A percentile compares a stretch with the other conserved stretches of the same genome.
Evolutionary conservation across 2,888 invertebrate species (phyloP).

Genomic region (Hemicrepidius hirtus): DNA sequence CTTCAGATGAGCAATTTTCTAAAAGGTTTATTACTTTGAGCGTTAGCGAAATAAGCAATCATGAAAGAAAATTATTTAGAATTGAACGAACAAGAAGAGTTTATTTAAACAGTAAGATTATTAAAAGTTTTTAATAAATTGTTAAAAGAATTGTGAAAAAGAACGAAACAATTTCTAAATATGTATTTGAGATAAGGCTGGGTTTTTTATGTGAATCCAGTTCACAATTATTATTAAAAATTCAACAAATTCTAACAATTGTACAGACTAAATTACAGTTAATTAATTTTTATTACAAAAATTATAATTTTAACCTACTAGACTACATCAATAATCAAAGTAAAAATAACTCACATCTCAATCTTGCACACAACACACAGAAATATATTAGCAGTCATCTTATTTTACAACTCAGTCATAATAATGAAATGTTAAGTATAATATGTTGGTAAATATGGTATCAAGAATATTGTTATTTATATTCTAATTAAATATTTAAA

Average conservation of each 20-base stretch:
- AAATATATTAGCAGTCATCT: neutral
- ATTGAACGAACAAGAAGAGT: no score
- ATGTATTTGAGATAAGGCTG: conserved; percentile 27
- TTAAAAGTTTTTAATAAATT: no score
- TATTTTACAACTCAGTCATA: neutral
- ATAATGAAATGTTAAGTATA: conserved; percentile 13
- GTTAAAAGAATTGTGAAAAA: no score
- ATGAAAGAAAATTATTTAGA: no score
- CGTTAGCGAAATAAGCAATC: no score
- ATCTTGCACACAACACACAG: no score
- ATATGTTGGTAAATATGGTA: conserved; percentile 41
- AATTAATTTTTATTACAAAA: conserved; percentile 6
- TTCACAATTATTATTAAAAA: conserved; percentile 15
- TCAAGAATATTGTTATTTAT: conserved; percentile 46
- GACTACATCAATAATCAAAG: neutral
- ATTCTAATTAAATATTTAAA: conserved; percentile 33
- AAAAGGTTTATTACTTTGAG: no score
- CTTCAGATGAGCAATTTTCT: neutral
- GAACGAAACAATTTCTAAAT: conserved; percentile 1
- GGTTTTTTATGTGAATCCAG: neutral
- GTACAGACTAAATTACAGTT: conserved; percentile 1
- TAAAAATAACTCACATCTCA: neutral
- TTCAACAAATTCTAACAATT: neutral
- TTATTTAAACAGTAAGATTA: no score
- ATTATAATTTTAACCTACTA: neutral